phyloP scores from a whole-genome alignment of 1,140 invertebrate species.

The Bilobella aurantiaca region DNA sequence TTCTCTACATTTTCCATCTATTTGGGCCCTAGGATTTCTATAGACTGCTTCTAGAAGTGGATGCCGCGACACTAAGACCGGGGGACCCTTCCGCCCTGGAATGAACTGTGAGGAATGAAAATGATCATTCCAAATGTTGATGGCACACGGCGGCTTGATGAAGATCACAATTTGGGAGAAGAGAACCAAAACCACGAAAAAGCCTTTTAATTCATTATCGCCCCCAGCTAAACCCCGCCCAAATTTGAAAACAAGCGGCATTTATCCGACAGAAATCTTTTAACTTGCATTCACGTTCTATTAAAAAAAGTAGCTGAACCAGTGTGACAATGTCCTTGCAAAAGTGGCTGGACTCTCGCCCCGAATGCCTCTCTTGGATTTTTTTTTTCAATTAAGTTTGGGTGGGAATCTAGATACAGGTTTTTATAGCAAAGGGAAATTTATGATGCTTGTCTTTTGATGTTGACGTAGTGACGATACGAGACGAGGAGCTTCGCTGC shows the following conservation, averaged over 20 bases:
- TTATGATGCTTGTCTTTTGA: constrained; percentile 3
- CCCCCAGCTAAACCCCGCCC: too few relatives aligned
- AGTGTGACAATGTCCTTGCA: not conserved
- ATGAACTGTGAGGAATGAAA: not conserved
- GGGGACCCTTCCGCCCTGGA: not conserved
- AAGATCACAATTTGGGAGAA: too few relatives aligned
- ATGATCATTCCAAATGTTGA: constrained; percentile 9
- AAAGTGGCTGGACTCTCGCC: not conserved
- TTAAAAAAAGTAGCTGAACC: not conserved
- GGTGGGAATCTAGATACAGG: too few relatives aligned
- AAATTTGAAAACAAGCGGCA: not conserved
- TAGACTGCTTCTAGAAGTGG: too few relatives aligned
- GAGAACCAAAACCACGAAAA: too few relatives aligned
- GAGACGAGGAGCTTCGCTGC: not conserved
- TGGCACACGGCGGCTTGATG: too few relatives aligned
- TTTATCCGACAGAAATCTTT: not conserved
- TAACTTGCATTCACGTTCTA: not conserved
- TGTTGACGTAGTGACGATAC: not conserved
- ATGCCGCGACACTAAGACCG: too few relatives aligned
- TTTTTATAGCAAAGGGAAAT: not conserved
- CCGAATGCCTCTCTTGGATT: too few relatives aligned
- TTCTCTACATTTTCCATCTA: constrained; percentile 27
- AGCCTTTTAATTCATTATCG: too few relatives aligned
- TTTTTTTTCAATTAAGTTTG: too few relatives aligned
- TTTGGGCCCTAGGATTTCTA: not conserved